Conservation (phyloP, 2,888 invertebrate genomes). For the Sminthurides aquaticus region DNA sequence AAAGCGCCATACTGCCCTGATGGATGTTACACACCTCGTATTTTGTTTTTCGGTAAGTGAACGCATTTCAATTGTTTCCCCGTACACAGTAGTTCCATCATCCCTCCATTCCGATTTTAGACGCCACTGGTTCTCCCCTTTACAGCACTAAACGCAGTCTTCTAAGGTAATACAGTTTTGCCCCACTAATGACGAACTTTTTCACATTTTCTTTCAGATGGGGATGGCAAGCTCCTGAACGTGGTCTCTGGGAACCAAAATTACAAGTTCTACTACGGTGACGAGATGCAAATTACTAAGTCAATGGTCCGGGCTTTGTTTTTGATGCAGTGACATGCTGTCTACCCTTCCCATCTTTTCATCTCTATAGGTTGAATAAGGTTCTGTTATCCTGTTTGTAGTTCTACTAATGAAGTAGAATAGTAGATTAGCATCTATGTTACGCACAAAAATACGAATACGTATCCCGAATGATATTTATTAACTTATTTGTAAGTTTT, state of each 20-base stretch:
- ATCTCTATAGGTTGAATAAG: neutral
- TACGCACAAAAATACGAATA: neutral
- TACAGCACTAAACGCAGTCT: too few relatives aligned
- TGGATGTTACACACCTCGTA: conserved; percentile 61
- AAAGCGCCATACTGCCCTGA: conserved; percentile 55
- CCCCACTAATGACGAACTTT: too few relatives aligned
- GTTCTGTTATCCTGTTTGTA: neutral
- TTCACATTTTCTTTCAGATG: conserved; percentile 45
- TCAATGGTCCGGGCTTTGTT: conserved; percentile 43
- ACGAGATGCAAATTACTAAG: conserved; percentile 40
- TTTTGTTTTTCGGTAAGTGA: conserved; percentile 54
- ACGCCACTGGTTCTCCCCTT: too few relatives aligned
- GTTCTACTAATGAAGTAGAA: neutral
- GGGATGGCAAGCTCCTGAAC: conserved; percentile 55
- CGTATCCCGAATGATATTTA: too few relatives aligned
- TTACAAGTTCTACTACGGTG: conserved; percentile 54
- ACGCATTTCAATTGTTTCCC: neutral
- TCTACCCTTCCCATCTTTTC: neutral
- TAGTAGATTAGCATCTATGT: neutral
- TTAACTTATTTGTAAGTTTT: too few relatives aligned
- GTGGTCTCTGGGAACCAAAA: conserved; percentile 55
- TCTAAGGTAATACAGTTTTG: too few relatives aligned
- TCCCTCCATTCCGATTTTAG: too few relatives aligned
- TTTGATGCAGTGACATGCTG: neutral
- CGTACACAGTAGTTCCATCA: too few relatives aligned